Evolutionary conservation across 1,140 invertebrate genomes (phyloP), one percentile per base, ranked within the genome.

Genomic region (Eumeta japonica): DNA sequence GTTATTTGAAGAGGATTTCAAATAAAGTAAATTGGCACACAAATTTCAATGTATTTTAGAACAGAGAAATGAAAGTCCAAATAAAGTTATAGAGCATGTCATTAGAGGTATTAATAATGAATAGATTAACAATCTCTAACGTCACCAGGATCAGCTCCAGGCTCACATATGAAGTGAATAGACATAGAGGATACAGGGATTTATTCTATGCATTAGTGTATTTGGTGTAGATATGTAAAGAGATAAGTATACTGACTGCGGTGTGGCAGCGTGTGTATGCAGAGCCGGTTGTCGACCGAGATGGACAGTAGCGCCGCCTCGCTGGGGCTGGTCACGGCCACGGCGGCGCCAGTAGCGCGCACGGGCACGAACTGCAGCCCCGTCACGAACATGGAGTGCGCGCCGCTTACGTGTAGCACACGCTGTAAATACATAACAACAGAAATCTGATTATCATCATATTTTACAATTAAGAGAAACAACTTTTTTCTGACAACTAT

Each of bases 361-460:
- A 95, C 72, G 13, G 89, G 87, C 39, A 95, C 72, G 76, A 97
- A 96, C 68, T 92, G 86, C 35, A 97, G 72, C 10, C 92, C 93
- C 19, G 94, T 97, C 19, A 97, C 88, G 77, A 97, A 97, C 84
- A 94, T 94, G 45, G 85, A 88, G 77, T 97, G 94, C 43, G 88
- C 90, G 53, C 83, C 81, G 47, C 83, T 77, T 52, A 94, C 83
- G 62, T 87, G 84, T 44, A 94, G 80, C 30, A 92, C 80, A 58
- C 82, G 85, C 86, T 94, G 70, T 35, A 17, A 20, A 30, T 5
- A 41, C 33, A 43, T 10, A 20, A n/a, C n/a, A n/a, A n/a, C n/a
- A n/a, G n/a, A n/a, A n/a, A n/a, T n/a, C n/a, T n/a, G n/a, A n/a
- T n/a, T n/a, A n/a, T n/a, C n/a, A n/a, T n/a, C n/a, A n/a, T n/a